Evolutionary conservation across 2,113 vertebrate genomes (phyloP).

Genomic region (Misgurnus mizolepis): DNA sequence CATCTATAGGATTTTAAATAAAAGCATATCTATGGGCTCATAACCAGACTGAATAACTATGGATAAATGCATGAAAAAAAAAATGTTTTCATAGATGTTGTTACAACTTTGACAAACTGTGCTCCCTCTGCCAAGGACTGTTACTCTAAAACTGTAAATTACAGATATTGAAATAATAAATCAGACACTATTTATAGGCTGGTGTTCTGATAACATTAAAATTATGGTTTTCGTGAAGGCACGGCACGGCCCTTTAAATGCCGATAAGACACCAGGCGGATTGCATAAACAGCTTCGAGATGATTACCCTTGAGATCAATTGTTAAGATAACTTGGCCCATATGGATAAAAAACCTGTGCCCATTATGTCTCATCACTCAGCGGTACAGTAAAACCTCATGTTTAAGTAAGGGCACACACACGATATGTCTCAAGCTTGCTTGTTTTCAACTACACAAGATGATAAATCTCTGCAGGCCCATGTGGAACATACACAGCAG

Average conservation of each 20-base stretch:
- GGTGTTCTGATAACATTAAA: neutral
- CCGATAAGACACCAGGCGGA: neutral
- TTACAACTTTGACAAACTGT: neutral
- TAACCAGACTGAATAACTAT: constrained; percentile 14
- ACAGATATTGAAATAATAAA: neutral
- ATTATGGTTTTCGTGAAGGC: neutral
- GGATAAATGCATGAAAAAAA: neutral
- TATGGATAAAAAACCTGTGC: constrained; percentile 10
- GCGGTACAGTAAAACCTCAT: constrained; percentile 8
- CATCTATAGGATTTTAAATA: constrained; percentile 27
- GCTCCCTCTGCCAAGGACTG: neutral
- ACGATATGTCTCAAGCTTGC: neutral
- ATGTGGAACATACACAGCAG: constrained; percentile 12
- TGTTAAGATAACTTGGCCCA: constrained; percentile 18
- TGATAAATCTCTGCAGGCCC: constrained; percentile 33
- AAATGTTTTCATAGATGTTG: constrained; percentile 6
- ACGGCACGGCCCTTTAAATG: neutral
- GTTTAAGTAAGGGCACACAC: neutral
- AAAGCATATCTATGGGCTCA: constrained; percentile 18
- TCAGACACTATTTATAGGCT: neutral
- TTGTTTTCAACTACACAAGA: neutral
- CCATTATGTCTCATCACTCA: neutral
- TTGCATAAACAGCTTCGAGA: neutral
- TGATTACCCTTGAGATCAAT: constrained; percentile 8
- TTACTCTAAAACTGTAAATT: constrained; percentile 9